Percentiles rank a stretch among this genome's conserved stretches.
These are phyloP conservation scores for Larimichthys polyactis DNA, from an alignment of 2,113 vertebrate species.

Conservation along the genomic window DNA sequence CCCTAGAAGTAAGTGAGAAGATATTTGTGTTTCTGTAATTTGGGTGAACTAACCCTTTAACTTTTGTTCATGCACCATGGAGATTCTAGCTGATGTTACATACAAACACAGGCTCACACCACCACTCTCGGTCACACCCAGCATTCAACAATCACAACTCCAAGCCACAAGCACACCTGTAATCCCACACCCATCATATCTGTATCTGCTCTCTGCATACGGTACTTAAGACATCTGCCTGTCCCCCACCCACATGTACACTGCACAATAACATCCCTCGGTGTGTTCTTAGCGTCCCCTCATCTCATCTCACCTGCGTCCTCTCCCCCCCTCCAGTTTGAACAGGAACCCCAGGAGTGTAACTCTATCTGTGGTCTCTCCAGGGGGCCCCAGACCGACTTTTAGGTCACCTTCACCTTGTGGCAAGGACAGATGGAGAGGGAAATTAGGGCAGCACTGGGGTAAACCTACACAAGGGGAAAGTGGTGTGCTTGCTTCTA, in stretches of 20 bases:
- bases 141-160: neutral
- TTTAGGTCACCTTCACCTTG: slow-evolving; percentile 7
- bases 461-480: neutral
- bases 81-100: too few species aligned
- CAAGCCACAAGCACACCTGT: slow-evolving; percentile 13
- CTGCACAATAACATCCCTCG: slow-evolving; percentile 24
- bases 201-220: neutral
- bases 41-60: too few species aligned
- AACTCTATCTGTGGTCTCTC: slow-evolving; percentile 57
- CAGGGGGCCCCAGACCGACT: neutral
- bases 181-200: slow-evolving; percentile 19
- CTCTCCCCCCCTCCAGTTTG: neutral
- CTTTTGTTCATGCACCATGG: too few species aligned
- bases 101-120: neutral
- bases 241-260: neutral
- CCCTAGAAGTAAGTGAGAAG: too few species aligned
- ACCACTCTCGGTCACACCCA: neutral
- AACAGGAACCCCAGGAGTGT: slow-evolving; percentile 50
- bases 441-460: slow-evolving; percentile 13
- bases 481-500: neutral
- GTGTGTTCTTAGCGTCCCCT: slow-evolving; percentile 19
- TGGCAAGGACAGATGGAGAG: slow-evolving; percentile 31
- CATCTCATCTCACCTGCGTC: slow-evolving; percentile 26
- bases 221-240: neutral
- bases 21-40: too few species aligned